Percentiles rank a stretch among this genome's conserved stretches.
Conservation (phyloP, 2,113 vertebrate species). For the Spheniscus mendiculus region DNA sequence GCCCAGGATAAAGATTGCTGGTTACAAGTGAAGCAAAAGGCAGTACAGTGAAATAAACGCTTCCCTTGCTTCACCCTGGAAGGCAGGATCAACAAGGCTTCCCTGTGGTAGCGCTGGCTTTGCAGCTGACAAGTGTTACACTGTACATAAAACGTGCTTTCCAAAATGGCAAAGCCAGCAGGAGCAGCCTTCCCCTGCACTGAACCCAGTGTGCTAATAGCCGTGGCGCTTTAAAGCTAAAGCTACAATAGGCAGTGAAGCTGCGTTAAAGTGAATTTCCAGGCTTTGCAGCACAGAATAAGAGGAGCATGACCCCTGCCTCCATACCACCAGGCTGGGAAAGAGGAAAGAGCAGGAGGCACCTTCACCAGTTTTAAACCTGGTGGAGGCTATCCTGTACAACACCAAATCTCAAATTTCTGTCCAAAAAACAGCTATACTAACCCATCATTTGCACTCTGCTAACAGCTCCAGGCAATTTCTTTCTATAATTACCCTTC, state of each 20-base stretch:
- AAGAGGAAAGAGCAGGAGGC: neutral
- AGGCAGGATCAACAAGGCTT: constrained; percentile 30
- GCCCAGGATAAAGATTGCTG: neutral
- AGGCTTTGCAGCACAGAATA: too few relatives aligned
- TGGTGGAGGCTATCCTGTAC: neutral
- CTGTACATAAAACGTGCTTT: neutral
- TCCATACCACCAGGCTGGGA: neutral
- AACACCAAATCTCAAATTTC: neutral
- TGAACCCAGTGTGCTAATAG: neutral
- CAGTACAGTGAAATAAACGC: neutral
- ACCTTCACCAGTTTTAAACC: neutral
- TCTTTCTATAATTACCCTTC: neutral
- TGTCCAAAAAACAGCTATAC: neutral
- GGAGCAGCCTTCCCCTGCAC: neutral
- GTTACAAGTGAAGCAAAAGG: neutral
- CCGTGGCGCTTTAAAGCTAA: neutral
- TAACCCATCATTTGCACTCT: neutral
- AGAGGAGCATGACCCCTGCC: accelerated
- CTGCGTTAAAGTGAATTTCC: neutral
- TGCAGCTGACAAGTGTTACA: constrained; percentile 1
- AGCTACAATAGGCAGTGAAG: neutral
- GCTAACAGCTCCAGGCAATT: neutral
- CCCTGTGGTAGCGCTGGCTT: neutral
- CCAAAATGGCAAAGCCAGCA: neutral
- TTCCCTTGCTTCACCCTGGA: neutral